phyloP scores from a whole-genome alignment of 2,797 vertebrate species.

The Neosilurus hyrtlii region DNA sequence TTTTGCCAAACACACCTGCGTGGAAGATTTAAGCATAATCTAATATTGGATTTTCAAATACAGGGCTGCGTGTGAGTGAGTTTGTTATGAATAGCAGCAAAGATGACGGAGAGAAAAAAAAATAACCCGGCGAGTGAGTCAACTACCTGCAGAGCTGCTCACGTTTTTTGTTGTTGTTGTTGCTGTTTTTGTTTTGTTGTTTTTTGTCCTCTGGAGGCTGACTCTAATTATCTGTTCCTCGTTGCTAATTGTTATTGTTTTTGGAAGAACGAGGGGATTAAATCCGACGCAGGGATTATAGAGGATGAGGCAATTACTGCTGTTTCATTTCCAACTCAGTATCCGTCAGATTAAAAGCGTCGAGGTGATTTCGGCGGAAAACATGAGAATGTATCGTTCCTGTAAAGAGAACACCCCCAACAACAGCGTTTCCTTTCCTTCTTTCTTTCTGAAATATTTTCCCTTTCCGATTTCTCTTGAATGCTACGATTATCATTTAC shows the following conservation, averaged over 20 bases:
- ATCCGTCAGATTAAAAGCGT: slow-evolving; percentile 40
- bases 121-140: background rate
- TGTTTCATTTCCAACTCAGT: slow-evolving; percentile 41
- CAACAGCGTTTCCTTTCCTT: background rate
- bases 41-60: slow-evolving; percentile 29
- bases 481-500: background rate
- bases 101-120: background rate
- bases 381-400: background rate
- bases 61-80: background rate
- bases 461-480: background rate
- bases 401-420: background rate
- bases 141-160: slow-evolving; percentile 13
- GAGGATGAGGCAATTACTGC: slow-evolving; percentile 50
- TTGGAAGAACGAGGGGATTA: slow-evolving; percentile 49
- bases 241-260: slow-evolving; percentile 53
- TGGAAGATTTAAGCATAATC: slow-evolving; percentile 12
- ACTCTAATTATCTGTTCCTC: slow-evolving; percentile 50
- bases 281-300: slow-evolving; percentile 48
- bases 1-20: background rate
- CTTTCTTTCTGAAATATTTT: background rate
- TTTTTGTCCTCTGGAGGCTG: slow-evolving; percentile 31
- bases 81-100: slow-evolving; percentile 21
- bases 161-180: background rate
- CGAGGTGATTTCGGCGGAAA: slow-evolving; percentile 36
- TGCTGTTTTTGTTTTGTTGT: background rate